Evolutionary conservation across 92 coral and sea anemone species (phyloP), one percentile per base, ranked within the genome.

Genomic region (Porites cylindrica): DNA sequence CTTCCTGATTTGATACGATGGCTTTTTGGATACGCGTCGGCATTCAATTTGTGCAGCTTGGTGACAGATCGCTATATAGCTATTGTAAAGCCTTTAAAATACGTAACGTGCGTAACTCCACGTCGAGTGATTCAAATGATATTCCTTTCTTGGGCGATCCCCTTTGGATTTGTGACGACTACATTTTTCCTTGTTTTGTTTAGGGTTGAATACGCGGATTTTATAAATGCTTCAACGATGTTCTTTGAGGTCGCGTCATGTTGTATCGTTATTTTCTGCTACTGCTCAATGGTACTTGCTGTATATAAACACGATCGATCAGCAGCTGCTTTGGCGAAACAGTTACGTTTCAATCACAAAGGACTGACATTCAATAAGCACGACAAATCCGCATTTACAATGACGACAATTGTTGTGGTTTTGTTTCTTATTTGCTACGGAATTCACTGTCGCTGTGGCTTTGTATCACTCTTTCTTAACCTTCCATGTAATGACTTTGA

Each of bases 91-190:
- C 47, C 47, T 38, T 4, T 69, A 6, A 26, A 2, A 2, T 69
- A 69, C 73, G 12, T 69, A 50, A 69, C 73, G 24, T 69, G 19
- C 13, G 38, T 69, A n/a, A 69, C 24, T 13, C 18, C 18, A 16
- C 51, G 73, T 9, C 73, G 73, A 6, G 73, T 69, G 14, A 69
- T 69, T 69, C 73, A 26, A 69, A 69, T 69, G 51, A 69, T 69
- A 5, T 13, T 20, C 26, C 8, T 69, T 12, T 69, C 73, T 24
- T 69, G 73, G 73, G 18, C 10, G 38, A 26, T 69, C 73, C 73
- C 73, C 5, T 6, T 69, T 12, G 14, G 10, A 13, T 13, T 69
- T 26, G 38, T 16, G 12, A 5, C 38, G 0, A n/a, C 1, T 2
- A 24, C 9, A 26, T 17, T 10, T 2, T 0, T 69, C 43, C 43